A percentile compares a stretch with the other conserved stretches of the same genome.
These are phyloP conservation scores for Notolabrus celidotus DNA, from an alignment of 2,797 vertebrate species.

Conservation along the genomic window DNA sequence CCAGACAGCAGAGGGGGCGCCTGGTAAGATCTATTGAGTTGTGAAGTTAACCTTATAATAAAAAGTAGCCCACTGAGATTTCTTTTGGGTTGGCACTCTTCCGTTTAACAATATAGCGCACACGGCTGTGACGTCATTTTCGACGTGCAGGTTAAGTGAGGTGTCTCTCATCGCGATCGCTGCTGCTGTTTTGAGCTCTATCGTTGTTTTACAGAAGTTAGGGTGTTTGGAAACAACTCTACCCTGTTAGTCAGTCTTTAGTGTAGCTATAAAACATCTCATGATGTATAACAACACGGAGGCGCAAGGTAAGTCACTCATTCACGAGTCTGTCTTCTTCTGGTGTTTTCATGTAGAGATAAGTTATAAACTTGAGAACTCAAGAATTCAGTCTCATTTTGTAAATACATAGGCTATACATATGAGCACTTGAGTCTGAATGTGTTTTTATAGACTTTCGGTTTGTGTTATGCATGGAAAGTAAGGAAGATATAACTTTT, in stretches of 20 bases:
- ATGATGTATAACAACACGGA: conserved; percentile 23
- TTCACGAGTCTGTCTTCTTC: neutral
- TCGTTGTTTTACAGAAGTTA: neutral
- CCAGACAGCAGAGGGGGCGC: conserved; percentile 9
- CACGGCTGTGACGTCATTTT: conserved; percentile 31
- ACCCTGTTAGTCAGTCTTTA: neutral
- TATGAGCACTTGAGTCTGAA: too few relatives aligned
- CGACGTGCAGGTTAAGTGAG: neutral
- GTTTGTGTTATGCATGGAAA: neutral
- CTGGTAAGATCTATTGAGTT: conserved; percentile 52
- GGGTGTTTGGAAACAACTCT: neutral
- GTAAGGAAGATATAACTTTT: neutral
- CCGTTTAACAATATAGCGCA: neutral
- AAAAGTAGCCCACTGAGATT: too few relatives aligned
- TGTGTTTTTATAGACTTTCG: fast-evolving
- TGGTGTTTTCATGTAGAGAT: neutral
- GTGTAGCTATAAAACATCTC: neutral
- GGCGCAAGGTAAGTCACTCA: conserved; percentile 50
- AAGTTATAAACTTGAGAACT: neutral
- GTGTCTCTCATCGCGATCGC: fast-evolving
- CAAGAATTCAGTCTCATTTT: neutral
- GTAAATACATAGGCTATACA: neutral
- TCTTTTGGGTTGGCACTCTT: too few relatives aligned
- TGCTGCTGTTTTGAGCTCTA: fast-evolving
- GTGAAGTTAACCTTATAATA: neutral